Conservation (phyloP, 2,888 invertebrate species). For the Lithophane semibrunnea region DNA sequence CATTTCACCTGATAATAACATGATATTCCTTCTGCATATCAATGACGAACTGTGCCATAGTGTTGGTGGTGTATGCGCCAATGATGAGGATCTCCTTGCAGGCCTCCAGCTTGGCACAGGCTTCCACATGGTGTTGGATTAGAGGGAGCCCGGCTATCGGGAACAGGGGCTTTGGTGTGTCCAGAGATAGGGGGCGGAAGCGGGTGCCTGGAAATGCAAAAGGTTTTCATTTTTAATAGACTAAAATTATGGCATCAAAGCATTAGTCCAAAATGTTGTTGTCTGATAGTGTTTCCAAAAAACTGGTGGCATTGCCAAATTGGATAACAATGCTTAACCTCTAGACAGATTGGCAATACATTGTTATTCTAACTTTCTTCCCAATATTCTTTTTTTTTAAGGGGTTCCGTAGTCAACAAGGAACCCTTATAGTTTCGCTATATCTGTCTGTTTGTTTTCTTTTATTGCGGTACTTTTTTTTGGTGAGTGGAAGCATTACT, state of each 20-base stretch:
- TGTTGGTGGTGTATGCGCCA: conserved; percentile 96
- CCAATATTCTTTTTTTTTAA: background rate
- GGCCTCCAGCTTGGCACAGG: conserved; percentile 94
- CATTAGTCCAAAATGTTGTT: background rate
- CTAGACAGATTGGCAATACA: background rate
- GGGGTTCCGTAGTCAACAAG: too few species aligned
- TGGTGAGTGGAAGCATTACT: too few species aligned
- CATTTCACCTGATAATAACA: conserved; percentile 92
- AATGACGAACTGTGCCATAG: conserved; percentile 96
- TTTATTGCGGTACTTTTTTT: too few species aligned
- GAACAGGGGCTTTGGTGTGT: conserved; percentile 99
- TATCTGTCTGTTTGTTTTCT: background rate
- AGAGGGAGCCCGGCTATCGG: conserved; percentile 98
- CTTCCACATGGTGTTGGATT: conserved; percentile 99
- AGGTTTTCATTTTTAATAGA: background rate
- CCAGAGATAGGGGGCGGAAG: conserved; percentile 98
- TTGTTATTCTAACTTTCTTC: background rate
- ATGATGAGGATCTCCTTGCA: conserved; percentile 98
- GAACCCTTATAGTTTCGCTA: too few species aligned
- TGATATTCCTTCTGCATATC: conserved; percentile 96
- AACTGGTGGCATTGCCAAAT: background rate
- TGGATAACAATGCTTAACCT: too few species aligned
- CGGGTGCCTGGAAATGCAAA: conserved; percentile 94
- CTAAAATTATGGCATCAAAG: too few species aligned
- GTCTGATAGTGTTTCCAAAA: background rate